Evolutionary conservation across 2,888 invertebrate species (phyloP), one percentile per base, ranked within the genome.

Genomic region (Hydrotaea cyrtoneurina): DNA sequence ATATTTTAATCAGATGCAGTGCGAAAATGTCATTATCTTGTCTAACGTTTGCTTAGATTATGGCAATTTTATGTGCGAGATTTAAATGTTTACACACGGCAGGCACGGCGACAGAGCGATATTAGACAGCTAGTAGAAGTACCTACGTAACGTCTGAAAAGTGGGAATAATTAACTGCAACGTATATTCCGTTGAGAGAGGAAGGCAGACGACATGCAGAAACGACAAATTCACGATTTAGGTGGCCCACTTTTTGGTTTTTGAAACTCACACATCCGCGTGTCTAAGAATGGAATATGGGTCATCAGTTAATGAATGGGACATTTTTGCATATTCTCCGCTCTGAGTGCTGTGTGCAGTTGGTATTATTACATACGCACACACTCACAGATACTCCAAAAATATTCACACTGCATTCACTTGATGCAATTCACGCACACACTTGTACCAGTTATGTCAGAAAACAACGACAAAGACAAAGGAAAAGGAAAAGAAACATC

Each of bases 231-330:
- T 17, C 23, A 2, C 3, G 17, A 69, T 69, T 19, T 69, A 31
- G 69, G 69, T 69, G 69, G 69, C 69, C 69, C 69, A 69, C n/a
- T n/a, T n/a, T n/a, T n/a, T n/a, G 10, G 46, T 69, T 66, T 46
- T 15, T 21, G 21, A 59, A 26, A 21, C 19, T 3, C 26, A 26
- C 59, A 59, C 15, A 62, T 31, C 7, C 31, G 11, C 10, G 66
- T 23, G 66, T 69, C 69, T 43, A 69, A 69, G 39, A 69, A 69
- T 66, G 69, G 69, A 69, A 69, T 69, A 69, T 69, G 46, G 69
- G 69, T 15, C 69, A 69, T 23, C 69, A 69, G 69, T 69, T 69
- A 69, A 69, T 69, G 69, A 69, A 69, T 46, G 69, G 69, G 43
- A 46, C 10, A 36, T 17, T 62, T 69, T 69, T 46, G 46, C 46